These are phyloP conservation scores for Taenaris catops DNA, from an alignment of 2,888 invertebrate species.

Conservation along the genomic window DNA sequence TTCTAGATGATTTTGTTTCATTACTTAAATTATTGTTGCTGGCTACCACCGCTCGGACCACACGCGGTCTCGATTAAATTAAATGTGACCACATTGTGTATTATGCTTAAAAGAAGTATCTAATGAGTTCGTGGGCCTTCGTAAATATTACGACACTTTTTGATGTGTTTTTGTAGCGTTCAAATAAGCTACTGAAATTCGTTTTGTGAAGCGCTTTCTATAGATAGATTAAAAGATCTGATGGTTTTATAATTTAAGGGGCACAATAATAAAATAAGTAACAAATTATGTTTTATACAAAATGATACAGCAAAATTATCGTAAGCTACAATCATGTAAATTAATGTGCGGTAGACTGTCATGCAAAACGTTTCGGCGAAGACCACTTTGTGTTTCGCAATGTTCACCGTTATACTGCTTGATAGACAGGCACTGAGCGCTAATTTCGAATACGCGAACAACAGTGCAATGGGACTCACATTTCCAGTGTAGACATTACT, in stretches of 20 bases:
- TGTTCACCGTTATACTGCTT: conserved; percentile 46
- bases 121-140: conserved; percentile 52
- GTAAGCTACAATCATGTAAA: conserved; percentile 11
- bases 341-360: conserved; percentile 9
- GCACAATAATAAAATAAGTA: background rate
- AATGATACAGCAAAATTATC: conserved; percentile 11
- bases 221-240: too few species aligned
- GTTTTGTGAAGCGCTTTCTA: conserved; percentile 2
- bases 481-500: conserved; percentile 75
- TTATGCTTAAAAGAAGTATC: conserved; percentile 44
- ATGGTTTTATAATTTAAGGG: background rate
- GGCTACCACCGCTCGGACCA: conserved; percentile 62
- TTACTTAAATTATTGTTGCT: conserved; percentile 40
- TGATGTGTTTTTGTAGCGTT: conserved; percentile 33
- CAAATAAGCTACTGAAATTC: conserved; percentile 14
- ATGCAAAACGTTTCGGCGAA: conserved; percentile 18
- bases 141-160: conserved; percentile 50
- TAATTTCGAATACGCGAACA: conserved; percentile 56
- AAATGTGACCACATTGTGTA: conserved; percentile 60
- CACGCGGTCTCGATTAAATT: conserved; percentile 67
- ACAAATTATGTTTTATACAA: background rate
- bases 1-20: conserved; percentile 51
- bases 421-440: conserved; percentile 52
- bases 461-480: conserved; percentile 35
- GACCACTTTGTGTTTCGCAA: conserved; percentile 29